Conservation (phyloP, 2,113 vertebrate genomes). For the Datnioides undecimradiatus region DNA sequence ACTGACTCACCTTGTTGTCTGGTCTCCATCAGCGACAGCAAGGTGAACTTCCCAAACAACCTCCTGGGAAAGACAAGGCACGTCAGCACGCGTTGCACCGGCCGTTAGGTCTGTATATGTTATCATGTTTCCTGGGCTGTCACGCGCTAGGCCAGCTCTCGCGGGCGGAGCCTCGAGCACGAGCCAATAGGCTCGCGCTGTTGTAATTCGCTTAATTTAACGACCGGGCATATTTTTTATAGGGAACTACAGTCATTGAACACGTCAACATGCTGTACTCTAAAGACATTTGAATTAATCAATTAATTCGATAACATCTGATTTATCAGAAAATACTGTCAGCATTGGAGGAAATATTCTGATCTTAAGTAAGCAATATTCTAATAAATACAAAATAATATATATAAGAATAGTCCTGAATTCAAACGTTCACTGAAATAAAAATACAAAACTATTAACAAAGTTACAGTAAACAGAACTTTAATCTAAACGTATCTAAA, state of each 20-base stretch:
- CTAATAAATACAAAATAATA: no score
- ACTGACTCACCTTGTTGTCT: slow-evolving; percentile 81
- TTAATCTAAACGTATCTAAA: neutral
- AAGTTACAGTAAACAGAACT: neutral
- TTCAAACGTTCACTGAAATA: neutral
- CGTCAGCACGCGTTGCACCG: slow-evolving; percentile 27
- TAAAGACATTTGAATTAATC: no score
- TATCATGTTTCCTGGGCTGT: slow-evolving; percentile 47
- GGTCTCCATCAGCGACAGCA: slow-evolving; percentile 77
- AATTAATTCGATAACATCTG: no score
- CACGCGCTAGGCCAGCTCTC: slow-evolving; percentile 51
- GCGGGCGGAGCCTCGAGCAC: slow-evolving; percentile 62
- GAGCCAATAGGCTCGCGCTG: slow-evolving; percentile 46
- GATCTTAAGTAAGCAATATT: neutral
- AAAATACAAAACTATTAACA: neutral
- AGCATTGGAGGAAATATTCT: neutral
- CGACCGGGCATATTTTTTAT: neutral
- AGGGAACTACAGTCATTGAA: neutral
- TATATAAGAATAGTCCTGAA: neutral
- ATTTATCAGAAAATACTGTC: no score
- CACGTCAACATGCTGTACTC: neutral
- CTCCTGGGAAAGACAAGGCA: neutral
- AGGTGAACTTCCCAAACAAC: slow-evolving; percentile 25
- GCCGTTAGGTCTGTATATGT: slow-evolving; percentile 10
- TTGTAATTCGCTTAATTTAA: neutral